A percentile compares a stretch with the other conserved stretches of the same genome.
Conservation (phyloP, 1,140 invertebrate species). For the Plectus sambesii region DNA sequence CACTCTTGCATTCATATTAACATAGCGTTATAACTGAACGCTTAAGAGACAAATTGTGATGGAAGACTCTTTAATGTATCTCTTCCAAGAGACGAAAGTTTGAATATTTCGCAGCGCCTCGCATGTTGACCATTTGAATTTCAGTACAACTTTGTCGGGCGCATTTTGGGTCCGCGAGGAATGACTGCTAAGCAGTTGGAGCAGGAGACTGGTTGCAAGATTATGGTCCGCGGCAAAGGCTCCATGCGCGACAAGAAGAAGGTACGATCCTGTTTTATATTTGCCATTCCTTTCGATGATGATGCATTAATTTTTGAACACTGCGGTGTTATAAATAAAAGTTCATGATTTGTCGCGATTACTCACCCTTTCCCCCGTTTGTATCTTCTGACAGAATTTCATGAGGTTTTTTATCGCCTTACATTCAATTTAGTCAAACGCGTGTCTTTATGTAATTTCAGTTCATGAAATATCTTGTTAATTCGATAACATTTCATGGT, state of each 20-base stretch:
- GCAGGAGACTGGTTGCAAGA: constrained; percentile 99
- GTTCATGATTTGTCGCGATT: constrained; percentile 1
- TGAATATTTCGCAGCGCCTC: too few species aligned
- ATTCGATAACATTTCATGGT: too few species aligned
- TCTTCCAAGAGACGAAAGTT: too few species aligned
- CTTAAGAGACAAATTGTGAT: too few species aligned
- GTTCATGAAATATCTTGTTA: too few species aligned
- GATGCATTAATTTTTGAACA: too few species aligned
- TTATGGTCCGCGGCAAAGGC: constrained; percentile 99
- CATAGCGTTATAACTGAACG: background rate
- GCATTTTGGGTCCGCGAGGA: constrained; percentile 93
- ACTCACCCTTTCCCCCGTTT: background rate
- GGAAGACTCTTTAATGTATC: background rate
- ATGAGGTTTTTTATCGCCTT: too few species aligned
- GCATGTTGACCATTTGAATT: constrained; percentile 53
- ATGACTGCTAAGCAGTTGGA: constrained; percentile 99
- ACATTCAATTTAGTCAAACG: too few species aligned
- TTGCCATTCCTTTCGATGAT: too few species aligned
- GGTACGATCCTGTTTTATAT: constrained; percentile 62
- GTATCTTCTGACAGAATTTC: background rate
- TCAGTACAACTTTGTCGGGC: constrained; percentile 99
- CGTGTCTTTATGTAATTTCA: too few species aligned
- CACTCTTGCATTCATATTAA: too few species aligned
- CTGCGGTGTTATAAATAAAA: background rate
- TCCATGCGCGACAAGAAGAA: constrained; percentile 99